phyloP scores from a whole-genome alignment of 2,113 vertebrate genomes.

The Sylvia atricapilla region DNA sequence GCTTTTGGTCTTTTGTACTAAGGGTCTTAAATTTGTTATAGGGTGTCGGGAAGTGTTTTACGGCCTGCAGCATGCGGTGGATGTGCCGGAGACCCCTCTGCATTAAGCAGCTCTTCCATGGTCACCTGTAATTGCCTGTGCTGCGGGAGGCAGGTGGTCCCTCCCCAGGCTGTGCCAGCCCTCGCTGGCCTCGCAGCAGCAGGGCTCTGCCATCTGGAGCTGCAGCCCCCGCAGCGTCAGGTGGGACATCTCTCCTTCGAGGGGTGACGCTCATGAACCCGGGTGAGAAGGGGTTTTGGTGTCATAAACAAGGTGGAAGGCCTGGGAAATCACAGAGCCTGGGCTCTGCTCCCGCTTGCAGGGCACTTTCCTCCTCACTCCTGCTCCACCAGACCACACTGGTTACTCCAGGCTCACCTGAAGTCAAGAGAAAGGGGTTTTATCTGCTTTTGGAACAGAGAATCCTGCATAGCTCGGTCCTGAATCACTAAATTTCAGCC shows the following conservation, averaged over 20 bases:
- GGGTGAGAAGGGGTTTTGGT: neutral
- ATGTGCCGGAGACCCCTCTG: constrained; percentile 42
- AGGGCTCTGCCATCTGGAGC: neutral
- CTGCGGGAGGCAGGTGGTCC: neutral
- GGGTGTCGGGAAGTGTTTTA: constrained; percentile 68
- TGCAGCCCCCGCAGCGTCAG: neutral
- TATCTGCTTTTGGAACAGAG: neutral
- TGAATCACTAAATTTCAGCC: neutral
- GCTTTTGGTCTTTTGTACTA: constrained; percentile 62
- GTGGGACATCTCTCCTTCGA: neutral
- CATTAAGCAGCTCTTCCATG: neutral
- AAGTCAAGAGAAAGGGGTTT: neutral
- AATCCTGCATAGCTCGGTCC: fast-evolving
- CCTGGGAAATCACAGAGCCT: neutral
- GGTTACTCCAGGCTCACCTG: neutral
- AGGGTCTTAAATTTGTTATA: constrained; percentile 67
- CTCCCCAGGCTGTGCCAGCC: neutral
- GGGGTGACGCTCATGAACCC: neutral
- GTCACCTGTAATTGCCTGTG: constrained; percentile 51
- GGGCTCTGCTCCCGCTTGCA: neutral
- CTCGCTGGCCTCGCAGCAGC: neutral
- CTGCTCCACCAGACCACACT: fast-evolving
- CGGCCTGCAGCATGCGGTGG: constrained; percentile 10
- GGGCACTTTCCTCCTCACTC: neutral
- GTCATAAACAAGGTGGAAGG: neutral